Base-by-base conservation (phyloP, 2,888 invertebrate species). In the Parascotia fuliginaria region DNA sequence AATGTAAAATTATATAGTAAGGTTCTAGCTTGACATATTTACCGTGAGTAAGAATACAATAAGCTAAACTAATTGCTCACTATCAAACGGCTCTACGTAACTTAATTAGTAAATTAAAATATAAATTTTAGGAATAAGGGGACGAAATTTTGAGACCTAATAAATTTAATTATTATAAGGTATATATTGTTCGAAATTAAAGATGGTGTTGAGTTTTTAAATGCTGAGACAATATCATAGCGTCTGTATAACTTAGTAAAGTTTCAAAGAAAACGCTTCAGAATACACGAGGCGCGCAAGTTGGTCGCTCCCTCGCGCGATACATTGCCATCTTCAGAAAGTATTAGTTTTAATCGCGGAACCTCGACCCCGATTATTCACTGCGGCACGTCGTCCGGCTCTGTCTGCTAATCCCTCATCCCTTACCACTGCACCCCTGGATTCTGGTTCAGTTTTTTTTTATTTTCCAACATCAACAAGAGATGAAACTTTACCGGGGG, bases 401-500 rank as follows among this genome's bases (percentile, higher is more conserved):
- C 60, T 65, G 49, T 44, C 50, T 63, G 54, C 60, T 83, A 79
- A 84, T 78, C 79, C 73, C 57, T 67, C 68, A 67, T 77, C 69
- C 66, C 69, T 70, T 66, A 66, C 70, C 60, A 71, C 49, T 69
- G 65, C 71, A 62, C 65, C 67, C 73, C 64, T 52, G 73, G 75
- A 75, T 77, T 77, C 72, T 69, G 76, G 77, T 79, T 65, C 60
- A 58, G 63, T 58, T 44, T 76, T 77, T 79, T 79, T 82, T 81
- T 82, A 75, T 81, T 83, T 79, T 79, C 75, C 75, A 76, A 79
- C 85, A 83, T 84, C 82, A 85, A 85, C 85, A 85, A 80, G 82
- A 86, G 88, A 84, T 87, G 88, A 83, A 89, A 89, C 85, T 90
- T 87, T 63, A 53, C 59, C 77, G 60, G 67, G 65, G 77, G 57